Base-by-base conservation (phyloP, 1,140 invertebrate genomes). In the Holcopasites calliopsidis region DNA sequence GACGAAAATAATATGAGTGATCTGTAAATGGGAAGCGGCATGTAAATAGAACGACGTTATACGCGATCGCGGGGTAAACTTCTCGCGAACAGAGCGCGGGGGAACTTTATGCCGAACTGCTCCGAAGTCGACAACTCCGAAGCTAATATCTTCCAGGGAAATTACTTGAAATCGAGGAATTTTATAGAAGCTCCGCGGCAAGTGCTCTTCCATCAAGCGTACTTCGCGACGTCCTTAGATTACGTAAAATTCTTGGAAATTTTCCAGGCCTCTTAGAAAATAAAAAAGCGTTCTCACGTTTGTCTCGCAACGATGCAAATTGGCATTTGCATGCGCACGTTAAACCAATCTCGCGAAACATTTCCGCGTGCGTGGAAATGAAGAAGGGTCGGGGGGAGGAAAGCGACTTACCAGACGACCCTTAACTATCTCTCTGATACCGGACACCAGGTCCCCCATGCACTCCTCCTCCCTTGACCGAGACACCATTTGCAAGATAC, bases 401-500 rank as follows among this genome's bases (percentile, higher is more conserved):
- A 40, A 38, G n/a, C 21, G 13, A 85, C 86, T 87, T 74, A 92
- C 91, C 85, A 90, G 52, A 85, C 89, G 94, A 18, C 93, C 92
- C 87, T 95, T 95, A 86, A 97, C 95, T 28, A 96, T 94, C 84
- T 95, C 93, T 85, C 95, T 95, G 57, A 97, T 96, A 50, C 95
- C 95, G 74, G 93, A 88, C 38, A 97, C 90, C 44, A 97, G 93
- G 83, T 95, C 95, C 38, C 94, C 93, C 85, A 96, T 94, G 91
- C 95, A 96, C 88, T 96, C 95, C 83, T 96, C 95, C 81, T 96
- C 94, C 64, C 80, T 79, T 57, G 83, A 44, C 76, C 85, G 84
- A 55, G 88, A 74, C 71, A 88, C 78, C 82, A 86, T 82, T 77
- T 88, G 85, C 80, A 88, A 72, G 77, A 88, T 72, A 76, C 60